Conservation (phyloP, 1,140 invertebrate species). For the Saccostrea glomerata region DNA sequence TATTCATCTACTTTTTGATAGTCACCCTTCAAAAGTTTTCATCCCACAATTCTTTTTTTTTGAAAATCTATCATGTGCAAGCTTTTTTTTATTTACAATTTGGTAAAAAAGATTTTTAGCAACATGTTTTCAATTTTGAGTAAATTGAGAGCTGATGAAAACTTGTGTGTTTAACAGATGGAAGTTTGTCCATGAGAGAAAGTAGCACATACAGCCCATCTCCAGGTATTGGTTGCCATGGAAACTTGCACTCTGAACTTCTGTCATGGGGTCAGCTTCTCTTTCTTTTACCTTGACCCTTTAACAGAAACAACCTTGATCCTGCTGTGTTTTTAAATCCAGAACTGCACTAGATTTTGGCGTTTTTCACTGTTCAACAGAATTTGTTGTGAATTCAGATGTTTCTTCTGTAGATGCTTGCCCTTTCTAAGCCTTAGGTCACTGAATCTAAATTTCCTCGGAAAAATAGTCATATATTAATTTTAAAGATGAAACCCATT, state of each 20-base stretch:
- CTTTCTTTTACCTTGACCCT: slow-evolving; percentile 33
- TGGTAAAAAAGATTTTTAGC: too few relatives aligned
- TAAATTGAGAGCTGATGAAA: neutral
- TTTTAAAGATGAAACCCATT: neutral
- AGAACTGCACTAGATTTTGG: slow-evolving; percentile 25
- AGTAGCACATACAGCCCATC: slow-evolving; percentile 47
- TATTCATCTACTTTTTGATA: too few relatives aligned
- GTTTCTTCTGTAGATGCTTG: neutral
- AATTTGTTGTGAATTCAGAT: neutral
- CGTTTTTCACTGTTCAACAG: slow-evolving; percentile 4
- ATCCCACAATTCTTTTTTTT: too few relatives aligned
- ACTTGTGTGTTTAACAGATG: slow-evolving; percentile 43
- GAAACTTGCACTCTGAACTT: slow-evolving; percentile 36
- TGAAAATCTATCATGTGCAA: too few relatives aligned
- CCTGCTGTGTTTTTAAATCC: slow-evolving; percentile 12
- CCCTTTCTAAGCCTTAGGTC: neutral
- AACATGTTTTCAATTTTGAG: neutral
- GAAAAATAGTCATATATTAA: neutral
- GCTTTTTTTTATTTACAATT: too few relatives aligned
- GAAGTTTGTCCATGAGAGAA: slow-evolving; percentile 47
- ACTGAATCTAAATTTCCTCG: neutral
- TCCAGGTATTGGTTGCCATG: slow-evolving; percentile 46
- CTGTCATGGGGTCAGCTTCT: slow-evolving; percentile 34
- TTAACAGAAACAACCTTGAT: slow-evolving; percentile 26
- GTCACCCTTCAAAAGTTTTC: too few relatives aligned